Base-by-base conservation (phyloP, 2,888 invertebrate genomes). In the Ophion slaviceki region DNA sequence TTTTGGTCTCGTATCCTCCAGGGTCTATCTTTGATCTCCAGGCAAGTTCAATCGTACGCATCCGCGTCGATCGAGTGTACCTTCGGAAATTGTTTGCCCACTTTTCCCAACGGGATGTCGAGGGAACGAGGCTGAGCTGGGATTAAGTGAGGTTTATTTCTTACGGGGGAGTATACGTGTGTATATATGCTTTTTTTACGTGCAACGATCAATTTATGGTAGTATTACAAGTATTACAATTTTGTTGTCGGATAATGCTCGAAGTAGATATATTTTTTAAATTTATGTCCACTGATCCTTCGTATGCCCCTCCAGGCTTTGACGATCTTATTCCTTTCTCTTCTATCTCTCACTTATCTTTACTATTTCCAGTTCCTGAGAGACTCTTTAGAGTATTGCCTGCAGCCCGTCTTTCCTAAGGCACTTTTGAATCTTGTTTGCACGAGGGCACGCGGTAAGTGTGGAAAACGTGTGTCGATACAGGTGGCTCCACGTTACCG, bases 21-120 rank as follows among this genome's bases (percentile, higher is more conserved):
- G 32, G 28, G 45, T 68, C 53, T 17, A 20, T 45, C 61, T 78
- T 78, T 70, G 70, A 70, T 70, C 61, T 45, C 40, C 32, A 7
- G n/a, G 45, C 17, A 62, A 67, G 24, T 76, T 53, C 66, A 61
- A 36, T 36, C 67, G 24, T 57, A 40, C 57, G 40, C 53, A 66
- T 66, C 53, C 20, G 62, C 66, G 53, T 32, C 20, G 17, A 57
- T 66, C 40, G 24, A 62, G 45, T 47, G 28, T 45, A 62, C 32
- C 47, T 64, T 45, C 45, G 8, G 64, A 64, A 75, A 75, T 47
- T 75, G 64, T 75, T 75, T 24, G 64, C 45, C 64, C 64, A 64
- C 14, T 47, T 32, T 75, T 75, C 24, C 62, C 45, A 45, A 10
- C 4, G 24, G 24, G 61, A 62, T 14, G 17, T 8, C 45, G 17